Percentiles rank a stretch among this genome's conserved stretches.
phyloP scores from a whole-genome alignment of 2,888 invertebrate species.

The Metacarcinus magister region DNA sequence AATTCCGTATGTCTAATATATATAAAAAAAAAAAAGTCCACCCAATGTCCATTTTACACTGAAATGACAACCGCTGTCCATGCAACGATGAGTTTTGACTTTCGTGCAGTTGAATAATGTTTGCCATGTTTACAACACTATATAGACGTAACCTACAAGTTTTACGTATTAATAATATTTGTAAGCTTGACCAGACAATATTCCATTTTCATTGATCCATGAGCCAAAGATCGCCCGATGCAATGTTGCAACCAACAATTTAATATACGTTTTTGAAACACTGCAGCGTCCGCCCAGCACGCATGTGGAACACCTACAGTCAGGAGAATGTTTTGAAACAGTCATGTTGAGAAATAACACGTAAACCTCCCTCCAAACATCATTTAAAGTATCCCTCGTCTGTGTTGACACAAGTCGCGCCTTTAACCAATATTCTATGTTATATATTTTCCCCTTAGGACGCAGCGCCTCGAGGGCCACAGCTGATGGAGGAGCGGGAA shows the following conservation, averaged over 20 bases:
- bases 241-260: not conserved
- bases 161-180: not conserved
- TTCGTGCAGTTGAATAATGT: not conserved
- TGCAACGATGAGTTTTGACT: not conserved
- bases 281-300: not conserved
- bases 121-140: not conserved
- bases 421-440: not conserved
- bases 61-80: not conserved
- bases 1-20: not conserved
- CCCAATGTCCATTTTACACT: not conserved
- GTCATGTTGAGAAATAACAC: not conserved
- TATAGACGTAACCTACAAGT: not conserved
- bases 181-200: not conserved
- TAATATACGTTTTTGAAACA: not conserved
- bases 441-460: not conserved
- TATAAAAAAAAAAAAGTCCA: not conserved
- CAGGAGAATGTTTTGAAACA: not conserved
- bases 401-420: not conserved
- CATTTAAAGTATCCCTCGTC: not conserved
- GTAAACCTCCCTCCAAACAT: not conserved
- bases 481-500: not conserved
- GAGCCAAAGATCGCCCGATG: not conserved
- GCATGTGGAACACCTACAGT: not conserved
- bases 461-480: not conserved
- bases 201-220: not conserved